These are phyloP conservation scores for Tricholaema leucomelas DNA, from an alignment of 2,113 vertebrate species.

Conservation along the genomic window DNA sequence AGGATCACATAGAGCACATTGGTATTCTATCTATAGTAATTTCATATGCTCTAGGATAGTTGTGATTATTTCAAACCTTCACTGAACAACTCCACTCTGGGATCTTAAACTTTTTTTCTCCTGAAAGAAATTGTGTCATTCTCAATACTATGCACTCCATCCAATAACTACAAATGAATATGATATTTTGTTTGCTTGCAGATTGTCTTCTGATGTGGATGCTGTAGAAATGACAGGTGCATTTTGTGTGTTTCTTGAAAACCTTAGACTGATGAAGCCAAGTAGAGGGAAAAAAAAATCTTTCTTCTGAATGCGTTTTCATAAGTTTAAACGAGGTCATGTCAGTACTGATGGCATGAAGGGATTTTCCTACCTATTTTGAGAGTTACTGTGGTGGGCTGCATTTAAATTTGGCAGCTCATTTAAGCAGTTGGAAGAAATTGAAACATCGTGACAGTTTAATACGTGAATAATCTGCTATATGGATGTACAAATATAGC, in stretches of 20 bases:
- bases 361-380: conserved; percentile 70
- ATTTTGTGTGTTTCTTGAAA: neutral
- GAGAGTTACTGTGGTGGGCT: conserved; percentile 42
- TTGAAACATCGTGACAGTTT: conserved; percentile 42
- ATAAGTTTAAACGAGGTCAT: neutral
- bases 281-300: neutral
- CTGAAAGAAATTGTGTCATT: neutral
- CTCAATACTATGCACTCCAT: rapidly evolving
- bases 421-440: conserved; percentile 49
- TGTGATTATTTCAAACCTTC: neutral
- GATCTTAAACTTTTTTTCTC: neutral
- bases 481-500: conserved; percentile 22
- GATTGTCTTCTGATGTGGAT: neutral
- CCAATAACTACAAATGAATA: neutral
- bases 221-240: neutral
- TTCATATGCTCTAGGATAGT: neutral
- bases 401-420: conserved; percentile 63
- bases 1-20: neutral
- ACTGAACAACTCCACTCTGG: neutral
- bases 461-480: conserved; percentile 48
- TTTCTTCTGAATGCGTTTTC: conserved; percentile 21
- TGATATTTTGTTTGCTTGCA: neutral
- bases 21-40: neutral
- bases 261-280: neutral
- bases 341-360: conserved; percentile 23